Evolutionary conservation across 2,113 vertebrate species (phyloP).

Genomic region (Sceloporus tristichus): DNA sequence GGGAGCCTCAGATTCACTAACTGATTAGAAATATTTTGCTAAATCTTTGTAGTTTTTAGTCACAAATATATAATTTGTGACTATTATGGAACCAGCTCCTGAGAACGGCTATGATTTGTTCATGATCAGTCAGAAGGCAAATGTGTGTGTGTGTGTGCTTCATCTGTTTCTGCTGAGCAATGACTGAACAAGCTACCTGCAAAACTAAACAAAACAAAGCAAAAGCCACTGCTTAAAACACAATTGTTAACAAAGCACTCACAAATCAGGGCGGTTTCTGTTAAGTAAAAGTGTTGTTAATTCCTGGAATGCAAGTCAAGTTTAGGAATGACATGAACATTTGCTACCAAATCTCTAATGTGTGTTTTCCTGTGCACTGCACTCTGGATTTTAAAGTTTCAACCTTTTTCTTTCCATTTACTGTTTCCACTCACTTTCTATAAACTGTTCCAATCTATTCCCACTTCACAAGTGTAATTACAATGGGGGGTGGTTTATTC

Average conservation of each 20-base stretch:
- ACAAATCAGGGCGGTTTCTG: neutral
- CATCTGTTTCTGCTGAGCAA: constrained; percentile 11
- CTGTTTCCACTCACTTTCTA: too few species aligned
- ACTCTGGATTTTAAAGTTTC: neutral
- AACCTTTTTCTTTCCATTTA: too few species aligned
- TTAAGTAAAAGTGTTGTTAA: neutral
- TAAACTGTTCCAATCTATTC: neutral
- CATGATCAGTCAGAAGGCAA: neutral
- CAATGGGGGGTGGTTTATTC: neutral
- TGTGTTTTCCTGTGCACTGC: neutral
- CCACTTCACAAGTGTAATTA: neutral
- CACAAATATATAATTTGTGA: neutral
- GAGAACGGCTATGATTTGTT: neutral
- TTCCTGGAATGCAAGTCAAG: neutral
- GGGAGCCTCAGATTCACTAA: neutral
- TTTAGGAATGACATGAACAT: neutral
- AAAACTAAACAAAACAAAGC: neutral
- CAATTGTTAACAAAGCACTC: neutral
- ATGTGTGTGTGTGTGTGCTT: neutral
- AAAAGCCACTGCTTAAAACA: neutral
- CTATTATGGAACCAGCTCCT: neutral
- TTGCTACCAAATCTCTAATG: neutral
- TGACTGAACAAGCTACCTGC: neutral
- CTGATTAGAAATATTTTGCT: neutral
- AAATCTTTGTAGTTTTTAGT: neutral